phyloP scores from a whole-genome alignment of 2,113 vertebrate genomes.

The Chauna torquata region DNA sequence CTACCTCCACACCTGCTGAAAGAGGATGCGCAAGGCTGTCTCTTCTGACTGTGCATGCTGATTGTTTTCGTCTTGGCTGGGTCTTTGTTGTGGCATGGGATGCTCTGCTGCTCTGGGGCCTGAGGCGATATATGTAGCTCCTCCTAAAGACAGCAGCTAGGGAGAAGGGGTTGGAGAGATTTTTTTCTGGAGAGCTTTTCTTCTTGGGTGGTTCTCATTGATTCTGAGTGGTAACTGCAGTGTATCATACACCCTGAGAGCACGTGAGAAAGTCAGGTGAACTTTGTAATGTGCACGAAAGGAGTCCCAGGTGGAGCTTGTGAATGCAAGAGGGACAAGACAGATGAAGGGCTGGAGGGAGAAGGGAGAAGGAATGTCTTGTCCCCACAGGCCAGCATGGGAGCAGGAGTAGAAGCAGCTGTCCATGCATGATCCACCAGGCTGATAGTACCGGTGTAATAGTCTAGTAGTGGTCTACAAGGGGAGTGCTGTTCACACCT shows the following conservation, averaged over 20 bases:
- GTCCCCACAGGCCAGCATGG: neutral
- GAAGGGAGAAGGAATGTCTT: neutral
- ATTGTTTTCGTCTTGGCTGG: neutral
- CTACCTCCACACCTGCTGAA: neutral
- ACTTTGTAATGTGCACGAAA: neutral
- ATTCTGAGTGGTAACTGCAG: neutral
- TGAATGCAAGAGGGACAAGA: neutral
- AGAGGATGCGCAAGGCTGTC: neutral
- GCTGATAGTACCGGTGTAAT: neutral
- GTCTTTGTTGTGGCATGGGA: neutral
- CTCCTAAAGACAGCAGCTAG: neutral
- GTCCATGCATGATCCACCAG: neutral
- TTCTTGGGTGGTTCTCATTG: neutral
- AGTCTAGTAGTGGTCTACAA: neutral
- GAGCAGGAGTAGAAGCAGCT: neutral
- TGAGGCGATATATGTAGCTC: neutral
- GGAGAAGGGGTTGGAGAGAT: neutral
- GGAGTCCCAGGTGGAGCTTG: neutral
- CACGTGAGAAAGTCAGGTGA: neutral
- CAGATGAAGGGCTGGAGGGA: neutral
- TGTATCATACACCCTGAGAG: neutral
- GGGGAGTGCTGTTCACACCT: neutral
- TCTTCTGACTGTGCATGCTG: neutral
- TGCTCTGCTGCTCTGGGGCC: neutral
- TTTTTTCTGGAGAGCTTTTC: neutral